Evolutionary conservation across 2,797 vertebrate genomes (phyloP).

Genomic region (Catostomus latipinnis): DNA sequence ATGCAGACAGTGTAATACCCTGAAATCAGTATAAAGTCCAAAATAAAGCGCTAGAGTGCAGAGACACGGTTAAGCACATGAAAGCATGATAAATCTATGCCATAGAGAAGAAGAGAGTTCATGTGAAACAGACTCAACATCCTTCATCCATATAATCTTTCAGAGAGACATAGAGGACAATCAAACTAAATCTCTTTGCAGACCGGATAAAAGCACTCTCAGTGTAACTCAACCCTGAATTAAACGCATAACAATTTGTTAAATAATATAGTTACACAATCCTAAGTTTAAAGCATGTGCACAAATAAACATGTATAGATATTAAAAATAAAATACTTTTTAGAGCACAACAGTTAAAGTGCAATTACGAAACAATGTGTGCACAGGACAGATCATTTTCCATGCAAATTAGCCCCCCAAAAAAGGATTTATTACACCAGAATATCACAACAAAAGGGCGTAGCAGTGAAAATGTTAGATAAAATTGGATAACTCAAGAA

Average conservation of each 20-base stretch:
- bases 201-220: neutral
- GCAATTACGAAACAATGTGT: neutral
- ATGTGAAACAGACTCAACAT: constrained; percentile 8
- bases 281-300: neutral
- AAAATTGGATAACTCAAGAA: no score
- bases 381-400: neutral
- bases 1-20: neutral
- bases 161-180: neutral
- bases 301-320: neutral
- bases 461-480: neutral
- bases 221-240: neutral
- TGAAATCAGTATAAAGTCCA: neutral
- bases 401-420: no score
- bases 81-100: neutral
- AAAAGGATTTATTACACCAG: neutral
- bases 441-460: neutral
- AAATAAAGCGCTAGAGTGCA: neutral
- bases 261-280: neutral
- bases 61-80: neutral
- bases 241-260: neutral
- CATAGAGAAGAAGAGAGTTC: neutral
- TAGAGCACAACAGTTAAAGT: neutral
- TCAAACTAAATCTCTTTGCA: neutral
- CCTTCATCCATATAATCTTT: neutral
- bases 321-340: neutral